A percentile compares a stretch with the other conserved stretches of the same genome.
These are phyloP conservation scores for Percopsis transmontana DNA, from an alignment of 2,113 vertebrate species.

Conservation along the genomic window DNA sequence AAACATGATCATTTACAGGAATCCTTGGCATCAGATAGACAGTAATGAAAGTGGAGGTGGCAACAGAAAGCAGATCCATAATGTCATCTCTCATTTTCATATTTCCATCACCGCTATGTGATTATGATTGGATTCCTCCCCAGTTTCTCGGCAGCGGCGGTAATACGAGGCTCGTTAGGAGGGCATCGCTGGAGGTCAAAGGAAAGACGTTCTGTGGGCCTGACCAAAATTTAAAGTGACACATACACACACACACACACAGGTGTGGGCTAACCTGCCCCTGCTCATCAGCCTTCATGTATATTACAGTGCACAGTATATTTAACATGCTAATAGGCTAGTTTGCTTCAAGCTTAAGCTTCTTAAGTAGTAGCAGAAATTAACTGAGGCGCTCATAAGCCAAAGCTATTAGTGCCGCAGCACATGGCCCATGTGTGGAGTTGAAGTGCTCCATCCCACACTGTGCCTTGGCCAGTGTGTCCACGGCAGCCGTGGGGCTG, in stretches of 20 bases:
- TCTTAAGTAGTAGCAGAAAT: conserved; percentile 42
- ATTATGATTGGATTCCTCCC: conserved; percentile 75
- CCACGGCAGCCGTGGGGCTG: conserved; percentile 45
- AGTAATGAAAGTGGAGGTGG: conserved; percentile 58
- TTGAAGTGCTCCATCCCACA: conserved; percentile 32
- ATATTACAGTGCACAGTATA: conserved; percentile 26
- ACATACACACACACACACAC: conserved; percentile 10
- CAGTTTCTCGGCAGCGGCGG: conserved; percentile 70
- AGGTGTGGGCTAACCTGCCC: conserved; percentile 15
- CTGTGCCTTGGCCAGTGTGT: conserved; percentile 47
- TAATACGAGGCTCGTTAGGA: conserved; percentile 70
- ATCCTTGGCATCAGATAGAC: conserved; percentile 55
- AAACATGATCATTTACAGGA: conserved; percentile 60
- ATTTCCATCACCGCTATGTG: conserved; percentile 73
- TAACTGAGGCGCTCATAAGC: conserved; percentile 37
- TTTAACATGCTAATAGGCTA: conserved; percentile 53
- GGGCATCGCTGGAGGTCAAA: conserved; percentile 62
- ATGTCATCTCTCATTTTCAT: conserved; percentile 70
- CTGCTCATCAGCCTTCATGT: conserved; percentile 22
- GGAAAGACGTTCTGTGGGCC: conserved; percentile 64
- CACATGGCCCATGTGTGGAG: conserved; percentile 22
- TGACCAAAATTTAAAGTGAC: conserved; percentile 50
- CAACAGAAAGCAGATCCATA: conserved; percentile 68
- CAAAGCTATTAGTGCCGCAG: conserved; percentile 44
- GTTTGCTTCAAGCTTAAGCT: conserved; percentile 34